Evolutionary conservation across 2,888 invertebrate genomes (phyloP).

Genomic region (Sphaerophoria taeniata): DNA sequence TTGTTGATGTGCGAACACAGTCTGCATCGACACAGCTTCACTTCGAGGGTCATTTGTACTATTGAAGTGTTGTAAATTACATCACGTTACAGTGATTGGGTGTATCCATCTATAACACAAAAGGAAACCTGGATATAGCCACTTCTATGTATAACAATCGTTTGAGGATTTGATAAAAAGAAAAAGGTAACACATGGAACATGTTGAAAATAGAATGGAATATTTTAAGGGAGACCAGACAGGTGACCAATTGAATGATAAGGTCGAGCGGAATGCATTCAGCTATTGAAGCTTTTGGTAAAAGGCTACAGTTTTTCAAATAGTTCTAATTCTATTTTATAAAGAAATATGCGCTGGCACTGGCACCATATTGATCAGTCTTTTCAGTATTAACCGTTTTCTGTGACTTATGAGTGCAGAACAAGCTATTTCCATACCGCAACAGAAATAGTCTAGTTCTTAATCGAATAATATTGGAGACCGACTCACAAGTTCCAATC

Average conservation of each 20-base stretch:
- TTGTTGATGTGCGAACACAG: background rate
- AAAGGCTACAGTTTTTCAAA: too few relatives aligned
- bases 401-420: too few relatives aligned
- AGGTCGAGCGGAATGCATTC: too few relatives aligned
- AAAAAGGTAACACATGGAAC: background rate
- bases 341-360: too few relatives aligned
- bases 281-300: too few relatives aligned
- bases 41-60: slow-evolving; percentile 68
- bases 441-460: too few relatives aligned
- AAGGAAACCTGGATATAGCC: slow-evolving; percentile 24
- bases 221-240: background rate
- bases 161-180: background rate
- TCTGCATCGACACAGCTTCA: slow-evolving; percentile 34
- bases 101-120: slow-evolving; percentile 71
- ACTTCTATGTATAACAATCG: background rate
- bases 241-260: slow-evolving; percentile 12
- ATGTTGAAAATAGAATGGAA: background rate
- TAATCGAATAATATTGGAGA: too few relatives aligned
- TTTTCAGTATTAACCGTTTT: too few relatives aligned
- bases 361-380: too few relatives aligned
- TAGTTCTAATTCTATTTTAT: too few relatives aligned
- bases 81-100: slow-evolving; percentile 74
- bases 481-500: too few relatives aligned
- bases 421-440: too few relatives aligned
- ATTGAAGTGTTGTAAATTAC: slow-evolving; percentile 69